Evolutionary conservation across 2,113 vertebrate species (phyloP).

Genomic region (Mormyrus iriodes): DNA sequence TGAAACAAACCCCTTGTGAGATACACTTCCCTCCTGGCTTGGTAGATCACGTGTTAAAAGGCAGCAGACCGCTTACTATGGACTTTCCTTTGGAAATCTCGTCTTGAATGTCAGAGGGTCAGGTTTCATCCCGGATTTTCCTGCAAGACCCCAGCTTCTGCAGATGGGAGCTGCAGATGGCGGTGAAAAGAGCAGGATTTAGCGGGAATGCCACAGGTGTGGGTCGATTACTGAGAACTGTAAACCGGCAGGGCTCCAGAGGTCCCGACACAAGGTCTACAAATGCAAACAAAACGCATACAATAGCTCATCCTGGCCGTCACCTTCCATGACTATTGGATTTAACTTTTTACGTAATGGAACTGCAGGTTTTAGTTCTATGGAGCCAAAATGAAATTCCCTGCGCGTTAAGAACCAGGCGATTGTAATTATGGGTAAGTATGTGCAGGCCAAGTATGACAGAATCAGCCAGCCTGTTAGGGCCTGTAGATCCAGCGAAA

Average conservation of each 20-base stretch:
- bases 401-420: background rate
- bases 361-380: background rate
- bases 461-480: background rate
- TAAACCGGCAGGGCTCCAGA: background rate
- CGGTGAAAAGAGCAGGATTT: background rate
- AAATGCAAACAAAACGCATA: background rate
- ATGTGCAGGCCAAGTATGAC: background rate
- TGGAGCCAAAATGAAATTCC: background rate
- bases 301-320: background rate
- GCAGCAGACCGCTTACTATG: background rate
- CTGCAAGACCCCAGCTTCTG: no score
- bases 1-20: background rate
- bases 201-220: background rate
- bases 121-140: background rate
- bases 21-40: background rate
- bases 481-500: background rate
- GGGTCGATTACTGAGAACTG: background rate
- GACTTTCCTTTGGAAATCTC: background rate
- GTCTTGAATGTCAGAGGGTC: background rate
- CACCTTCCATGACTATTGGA: background rate
- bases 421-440: background rate
- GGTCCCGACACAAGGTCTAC: background rate
- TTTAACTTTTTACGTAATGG: background rate
- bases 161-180: background rate
- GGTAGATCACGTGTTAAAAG: background rate